phyloP scores from a whole-genome alignment of 2,888 invertebrate species.

The Polia nebulosa region DNA sequence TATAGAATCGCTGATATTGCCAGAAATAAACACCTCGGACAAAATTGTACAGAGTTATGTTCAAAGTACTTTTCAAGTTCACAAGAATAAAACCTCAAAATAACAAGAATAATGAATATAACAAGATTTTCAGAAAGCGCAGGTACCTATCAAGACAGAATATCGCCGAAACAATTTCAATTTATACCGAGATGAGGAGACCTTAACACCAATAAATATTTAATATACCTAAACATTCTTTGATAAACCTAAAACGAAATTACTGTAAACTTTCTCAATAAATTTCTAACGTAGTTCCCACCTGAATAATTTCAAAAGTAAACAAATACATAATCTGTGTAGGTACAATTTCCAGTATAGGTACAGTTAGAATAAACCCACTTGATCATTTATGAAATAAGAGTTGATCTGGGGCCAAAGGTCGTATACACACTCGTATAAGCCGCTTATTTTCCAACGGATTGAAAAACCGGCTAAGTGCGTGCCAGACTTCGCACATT shows the following conservation, averaged over 20 bases:
- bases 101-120: neutral
- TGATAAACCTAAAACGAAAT: neutral
- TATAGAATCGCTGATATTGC: neutral
- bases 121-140: neutral
- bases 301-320: constrained; percentile 36
- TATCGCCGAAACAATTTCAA: neutral
- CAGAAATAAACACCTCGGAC: neutral
- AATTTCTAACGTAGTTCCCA: neutral
- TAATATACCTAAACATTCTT: neutral
- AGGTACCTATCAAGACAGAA: neutral
- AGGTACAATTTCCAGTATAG: constrained; percentile 6
- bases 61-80: neutral
- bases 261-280: constrained; percentile 4
- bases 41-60: neutral
- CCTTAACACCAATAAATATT: neutral
- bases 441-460: constrained; percentile 34
- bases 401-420: constrained; percentile 7
- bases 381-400: constrained; percentile 21
- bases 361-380: constrained; percentile 4
- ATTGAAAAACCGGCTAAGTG: constrained; percentile 10
- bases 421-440: neutral
- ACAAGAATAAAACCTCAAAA: neutral
- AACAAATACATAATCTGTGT: constrained; percentile 27
- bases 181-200: neutral
- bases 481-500: no score